Percentiles rank a stretch among this genome's conserved stretches.
These are phyloP conservation scores for Apostichopus californicus DNA, from an alignment of 35 echinoderm and acorn worm genomes.

Conservation along the genomic window DNA sequence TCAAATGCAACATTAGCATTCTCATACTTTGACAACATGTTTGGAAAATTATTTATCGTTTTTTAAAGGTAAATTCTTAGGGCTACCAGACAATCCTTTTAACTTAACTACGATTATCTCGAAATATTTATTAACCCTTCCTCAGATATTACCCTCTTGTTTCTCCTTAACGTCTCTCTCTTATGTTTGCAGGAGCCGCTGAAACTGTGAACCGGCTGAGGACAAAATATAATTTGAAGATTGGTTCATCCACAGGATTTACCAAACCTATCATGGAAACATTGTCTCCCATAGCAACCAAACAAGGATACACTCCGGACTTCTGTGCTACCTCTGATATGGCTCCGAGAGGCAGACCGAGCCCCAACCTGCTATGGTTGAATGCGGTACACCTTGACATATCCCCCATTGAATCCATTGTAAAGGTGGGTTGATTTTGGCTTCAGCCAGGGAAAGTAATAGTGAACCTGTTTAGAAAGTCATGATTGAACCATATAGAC, in stretches of 20 bases:
- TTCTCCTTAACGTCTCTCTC: not conserved
- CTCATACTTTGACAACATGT: too few species aligned
- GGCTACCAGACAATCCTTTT: too few species aligned
- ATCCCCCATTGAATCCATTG: constrained; percentile 76
- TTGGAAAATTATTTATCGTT: too few species aligned
- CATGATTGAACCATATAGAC: too few species aligned
- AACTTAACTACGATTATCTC: too few species aligned
- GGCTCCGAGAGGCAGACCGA: constrained; percentile 71
- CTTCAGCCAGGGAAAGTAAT: not conserved
- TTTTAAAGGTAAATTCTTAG: too few species aligned
- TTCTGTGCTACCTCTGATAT: constrained; percentile 74
- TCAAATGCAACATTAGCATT: too few species aligned
- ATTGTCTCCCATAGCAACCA: constrained; percentile 65
- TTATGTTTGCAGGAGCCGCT: constrained; percentile 51
- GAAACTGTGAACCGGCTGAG: constrained; percentile 62
- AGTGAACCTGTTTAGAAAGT: too few species aligned
- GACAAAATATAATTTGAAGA: constrained; percentile 65
- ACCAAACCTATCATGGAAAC: constrained; percentile 74
- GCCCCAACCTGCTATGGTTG: constrained; percentile 83
- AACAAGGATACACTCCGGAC: constrained; percentile 77
- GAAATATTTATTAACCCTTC: too few species aligned
- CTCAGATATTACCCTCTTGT: not conserved
- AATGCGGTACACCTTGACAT: constrained; percentile 78
- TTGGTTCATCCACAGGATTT: constrained; percentile 89
- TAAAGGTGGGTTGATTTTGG: constrained; percentile 70